A percentile compares a stretch with the other conserved stretches of the same genome.
Evolutionary conservation across 2,888 invertebrate species (phyloP).

Genomic region (Chydorus sphaericus): DNA sequence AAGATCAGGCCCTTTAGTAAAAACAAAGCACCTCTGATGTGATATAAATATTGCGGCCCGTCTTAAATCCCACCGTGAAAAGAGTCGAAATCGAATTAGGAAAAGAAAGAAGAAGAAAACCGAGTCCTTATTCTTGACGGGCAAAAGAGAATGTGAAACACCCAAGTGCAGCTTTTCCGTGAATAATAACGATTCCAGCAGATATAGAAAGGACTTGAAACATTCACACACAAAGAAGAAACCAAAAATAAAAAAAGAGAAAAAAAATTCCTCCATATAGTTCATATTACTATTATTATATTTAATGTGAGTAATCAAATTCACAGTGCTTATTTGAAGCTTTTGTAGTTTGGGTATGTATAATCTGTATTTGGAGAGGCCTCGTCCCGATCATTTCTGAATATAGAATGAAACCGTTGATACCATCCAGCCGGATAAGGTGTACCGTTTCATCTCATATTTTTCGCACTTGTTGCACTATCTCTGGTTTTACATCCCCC

Average conservation of each 20-base stretch:
- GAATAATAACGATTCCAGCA: background rate
- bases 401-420: background rate
- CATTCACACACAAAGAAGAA: background rate
- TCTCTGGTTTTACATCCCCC: conserved; percentile 4
- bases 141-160: background rate
- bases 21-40: no score
- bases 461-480: background rate
- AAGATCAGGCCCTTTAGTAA: no score
- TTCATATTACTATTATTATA: no score
- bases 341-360: no score
- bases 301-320: no score
- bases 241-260: background rate
- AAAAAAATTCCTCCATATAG: no score
- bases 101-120: background rate
- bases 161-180: conserved; percentile 7
- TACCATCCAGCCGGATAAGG: background rate
- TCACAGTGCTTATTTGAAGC: no score
- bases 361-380: no score
- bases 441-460: background rate
- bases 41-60: no score
- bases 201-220: background rate
- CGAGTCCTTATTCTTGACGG: no score
- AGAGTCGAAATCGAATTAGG: background rate
- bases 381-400: no score
- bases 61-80: no score